Conservation (phyloP, 2,888 invertebrate species). For the Parascotia fuliginaria region DNA sequence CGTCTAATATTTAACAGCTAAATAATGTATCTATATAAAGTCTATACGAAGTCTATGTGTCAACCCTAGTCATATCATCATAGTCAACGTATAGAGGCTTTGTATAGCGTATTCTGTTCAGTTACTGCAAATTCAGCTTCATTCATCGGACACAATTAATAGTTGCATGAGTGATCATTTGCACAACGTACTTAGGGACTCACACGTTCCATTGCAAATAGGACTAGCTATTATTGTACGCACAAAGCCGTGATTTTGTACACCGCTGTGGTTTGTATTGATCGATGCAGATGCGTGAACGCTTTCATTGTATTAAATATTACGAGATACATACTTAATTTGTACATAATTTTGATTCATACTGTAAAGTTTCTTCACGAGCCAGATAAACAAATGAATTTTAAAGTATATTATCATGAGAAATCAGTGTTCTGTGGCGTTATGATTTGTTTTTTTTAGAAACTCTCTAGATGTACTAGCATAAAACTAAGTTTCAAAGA, state of each 20-base stretch:
- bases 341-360: neutral
- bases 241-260: neutral
- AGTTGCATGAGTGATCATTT: conserved; percentile 21
- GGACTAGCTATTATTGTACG: neutral
- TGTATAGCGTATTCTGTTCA: conserved; percentile 15
- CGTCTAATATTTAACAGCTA: too few relatives aligned
- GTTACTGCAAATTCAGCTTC: conserved; percentile 38
- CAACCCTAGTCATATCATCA: neutral
- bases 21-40: too few relatives aligned
- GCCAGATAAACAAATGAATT: too few relatives aligned
- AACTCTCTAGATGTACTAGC: too few relatives aligned
- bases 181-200: conserved; percentile 3
- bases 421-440: too few relatives aligned
- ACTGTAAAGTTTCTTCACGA: neutral
- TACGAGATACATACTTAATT: too few relatives aligned
- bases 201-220: neutral
- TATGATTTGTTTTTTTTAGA: too few relatives aligned
- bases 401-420: too few relatives aligned
- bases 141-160: conserved; percentile 33
- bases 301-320: neutral
- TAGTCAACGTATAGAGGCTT: neutral
- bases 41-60: too few relatives aligned
- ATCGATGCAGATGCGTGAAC: neutral
- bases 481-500: too few relatives aligned
- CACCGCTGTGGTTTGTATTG: neutral